phyloP scores from a whole-genome alignment of 2,888 invertebrate genomes.

The Eristalinus sepulchralis region DNA sequence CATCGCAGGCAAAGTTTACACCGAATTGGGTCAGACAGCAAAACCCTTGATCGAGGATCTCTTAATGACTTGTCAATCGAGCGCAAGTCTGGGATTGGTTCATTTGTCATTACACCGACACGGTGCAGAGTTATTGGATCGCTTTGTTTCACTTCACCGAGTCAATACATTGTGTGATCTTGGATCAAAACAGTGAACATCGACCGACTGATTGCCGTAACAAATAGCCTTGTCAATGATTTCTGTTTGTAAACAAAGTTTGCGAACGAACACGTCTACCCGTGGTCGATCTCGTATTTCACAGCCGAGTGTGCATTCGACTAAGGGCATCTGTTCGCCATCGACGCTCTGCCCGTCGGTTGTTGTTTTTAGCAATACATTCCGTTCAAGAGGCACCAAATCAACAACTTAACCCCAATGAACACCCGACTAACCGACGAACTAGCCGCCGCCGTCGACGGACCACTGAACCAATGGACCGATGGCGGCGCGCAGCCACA shows the following conservation, averaged over 20 bases:
- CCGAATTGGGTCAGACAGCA: slow-evolving; percentile 4
- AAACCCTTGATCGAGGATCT: neutral
- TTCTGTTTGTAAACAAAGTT: slow-evolving; percentile 55
- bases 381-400: slow-evolving; percentile 53
- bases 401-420: slow-evolving; percentile 68
- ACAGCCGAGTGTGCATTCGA: slow-evolving; percentile 10
- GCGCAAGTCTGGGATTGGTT: neutral
- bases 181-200: slow-evolving; percentile 28
- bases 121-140: neutral
- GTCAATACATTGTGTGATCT: slow-evolving; percentile 41
- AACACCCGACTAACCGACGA: slow-evolving; percentile 29
- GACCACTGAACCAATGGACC: neutral
- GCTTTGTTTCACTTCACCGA: slow-evolving; percentile 21
- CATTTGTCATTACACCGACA: slow-evolving; percentile 27
- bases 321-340: slow-evolving; percentile 31
- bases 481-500: neutral
- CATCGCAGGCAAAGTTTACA: neutral
- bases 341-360: neutral
- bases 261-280: slow-evolving; percentile 24
- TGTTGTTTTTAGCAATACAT: slow-evolving; percentile 11
- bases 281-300: slow-evolving; percentile 39
- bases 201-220: neutral
- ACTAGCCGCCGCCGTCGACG: neutral
- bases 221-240: slow-evolving; percentile 42
- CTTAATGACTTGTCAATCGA: slow-evolving; percentile 36